These are phyloP conservation scores for Rhopilema esculentum DNA, from an alignment of 30 jellyfish, hydroid and myxozoan species.

Conservation along the genomic window DNA sequence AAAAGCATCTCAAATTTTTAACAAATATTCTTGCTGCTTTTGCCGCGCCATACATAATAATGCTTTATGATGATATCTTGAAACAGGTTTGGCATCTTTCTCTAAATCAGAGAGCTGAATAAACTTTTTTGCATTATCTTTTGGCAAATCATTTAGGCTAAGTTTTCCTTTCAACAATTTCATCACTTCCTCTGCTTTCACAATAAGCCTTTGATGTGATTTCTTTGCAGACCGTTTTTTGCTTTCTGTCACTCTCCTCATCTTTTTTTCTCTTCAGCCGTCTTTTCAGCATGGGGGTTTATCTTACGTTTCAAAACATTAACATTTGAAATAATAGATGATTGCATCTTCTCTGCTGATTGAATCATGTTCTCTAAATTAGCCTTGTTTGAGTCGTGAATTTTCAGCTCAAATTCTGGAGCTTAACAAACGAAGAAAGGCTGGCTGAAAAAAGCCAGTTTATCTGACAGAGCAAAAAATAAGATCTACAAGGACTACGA, in stretches of 20 bases:
- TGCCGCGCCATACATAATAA: background rate
- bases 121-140: conserved; percentile 32
- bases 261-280: conserved; percentile 47
- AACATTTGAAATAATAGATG: too few relatives aligned
- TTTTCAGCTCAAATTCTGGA: too few relatives aligned
- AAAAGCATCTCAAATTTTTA: background rate
- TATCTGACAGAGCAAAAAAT: too few relatives aligned
- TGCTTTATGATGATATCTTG: conserved; percentile 19
- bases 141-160: conserved; percentile 25
- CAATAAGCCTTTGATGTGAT: conserved; percentile 17
- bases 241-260: conserved; percentile 50
- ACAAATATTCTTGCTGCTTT: background rate
- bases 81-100: conserved; percentile 22
- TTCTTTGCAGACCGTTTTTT: conserved; percentile 29
- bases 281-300: conserved; percentile 54
- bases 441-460: too few relatives aligned
- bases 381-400: too few relatives aligned
- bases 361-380: too few relatives aligned
- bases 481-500: too few relatives aligned
- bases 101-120: conserved; percentile 58
- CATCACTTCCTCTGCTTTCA: conserved; percentile 14
- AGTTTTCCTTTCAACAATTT: conserved; percentile 22
- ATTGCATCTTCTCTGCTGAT: too few relatives aligned
- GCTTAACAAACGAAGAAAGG: too few relatives aligned
- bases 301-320: too few relatives aligned